phyloP scores from a whole-genome alignment of 37 sponge, comb jelly and placozoan genomes.

The Axinella damicornis region DNA sequence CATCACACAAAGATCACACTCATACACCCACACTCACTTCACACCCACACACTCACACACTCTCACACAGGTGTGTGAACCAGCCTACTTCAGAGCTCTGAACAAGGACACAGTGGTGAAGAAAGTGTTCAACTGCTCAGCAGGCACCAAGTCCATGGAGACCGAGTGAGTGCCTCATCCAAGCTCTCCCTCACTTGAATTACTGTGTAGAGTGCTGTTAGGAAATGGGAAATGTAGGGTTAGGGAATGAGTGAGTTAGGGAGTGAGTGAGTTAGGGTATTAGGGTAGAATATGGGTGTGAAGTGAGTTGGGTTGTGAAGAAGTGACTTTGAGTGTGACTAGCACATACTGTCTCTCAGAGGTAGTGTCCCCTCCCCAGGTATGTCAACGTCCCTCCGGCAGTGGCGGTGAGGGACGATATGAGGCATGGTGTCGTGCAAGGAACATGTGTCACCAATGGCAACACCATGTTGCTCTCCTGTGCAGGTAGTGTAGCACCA shows the following conservation, averaged over 20 bases:
- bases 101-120: slow-evolving; percentile 20
- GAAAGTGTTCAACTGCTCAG: slow-evolving; percentile 19
- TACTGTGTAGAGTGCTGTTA: no score
- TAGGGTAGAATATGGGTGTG: no score
- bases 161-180: neutral
- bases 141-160: neutral
- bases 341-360: no score
- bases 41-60: no score
- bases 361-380: neutral
- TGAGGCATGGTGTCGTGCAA: neutral
- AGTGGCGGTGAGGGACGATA: slow-evolving; percentile 9
- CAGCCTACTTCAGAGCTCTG: slow-evolving; percentile 45
- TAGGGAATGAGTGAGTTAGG: no score
- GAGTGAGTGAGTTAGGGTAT: no score
- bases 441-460: slow-evolving; percentile 66
- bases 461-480: slow-evolving; percentile 68
- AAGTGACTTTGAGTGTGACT: no score
- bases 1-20: no score
- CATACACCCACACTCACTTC: no score
- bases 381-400: slow-evolving; percentile 67
- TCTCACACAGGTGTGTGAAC: slow-evolving; percentile 59
- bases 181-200: neutral
- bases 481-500: slow-evolving; percentile 55
- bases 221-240: no score
- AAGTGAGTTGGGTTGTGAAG: no score